phyloP scores from a whole-genome alignment of 2,888 invertebrate species.

The Actias luna region DNA sequence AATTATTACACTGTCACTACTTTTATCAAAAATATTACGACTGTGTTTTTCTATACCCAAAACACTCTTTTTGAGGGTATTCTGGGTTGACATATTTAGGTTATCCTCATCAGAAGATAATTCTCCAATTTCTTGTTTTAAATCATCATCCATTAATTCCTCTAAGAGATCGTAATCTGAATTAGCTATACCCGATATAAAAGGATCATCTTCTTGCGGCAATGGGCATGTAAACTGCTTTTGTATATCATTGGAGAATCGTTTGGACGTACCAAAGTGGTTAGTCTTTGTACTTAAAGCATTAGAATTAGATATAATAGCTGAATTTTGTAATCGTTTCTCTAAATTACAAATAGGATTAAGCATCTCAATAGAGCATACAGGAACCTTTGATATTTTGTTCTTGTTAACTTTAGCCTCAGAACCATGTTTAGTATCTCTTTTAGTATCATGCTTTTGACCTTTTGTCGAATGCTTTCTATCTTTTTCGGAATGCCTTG shows the following conservation, averaged over 20 bases:
- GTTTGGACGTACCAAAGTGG: constrained; percentile 11
- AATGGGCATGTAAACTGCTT: constrained; percentile 35
- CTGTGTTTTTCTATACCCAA: constrained; percentile 21
- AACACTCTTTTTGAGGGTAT: constrained; percentile 33
- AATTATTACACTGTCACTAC: not conserved
- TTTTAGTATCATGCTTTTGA: constrained; percentile 16
- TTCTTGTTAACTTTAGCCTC: not conserved
- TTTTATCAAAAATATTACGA: constrained; percentile 22
- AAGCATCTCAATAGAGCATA: not conserved
- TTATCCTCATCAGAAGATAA: constrained; percentile 63
- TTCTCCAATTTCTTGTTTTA: constrained; percentile 71
- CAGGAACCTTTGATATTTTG: not conserved
- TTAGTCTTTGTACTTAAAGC: not conserved
- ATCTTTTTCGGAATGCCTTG: not conserved
- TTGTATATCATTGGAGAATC: constrained; percentile 9
- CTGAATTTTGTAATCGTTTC: not conserved
- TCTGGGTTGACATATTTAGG: constrained; percentile 32
- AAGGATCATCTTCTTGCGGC: constrained; percentile 49
- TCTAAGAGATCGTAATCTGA: constrained; percentile 71
- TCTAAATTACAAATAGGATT: not conserved
- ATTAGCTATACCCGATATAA: constrained; percentile 59
- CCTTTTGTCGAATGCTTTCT: not conserved
- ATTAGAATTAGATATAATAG: constrained; percentile 8
- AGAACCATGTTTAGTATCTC: constrained; percentile 10
- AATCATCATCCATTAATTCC: constrained; percentile 72